Percentiles rank a stretch among this genome's conserved stretches.
Conservation (phyloP, 1,140 invertebrate genomes). For the Bombus fervidus region DNA sequence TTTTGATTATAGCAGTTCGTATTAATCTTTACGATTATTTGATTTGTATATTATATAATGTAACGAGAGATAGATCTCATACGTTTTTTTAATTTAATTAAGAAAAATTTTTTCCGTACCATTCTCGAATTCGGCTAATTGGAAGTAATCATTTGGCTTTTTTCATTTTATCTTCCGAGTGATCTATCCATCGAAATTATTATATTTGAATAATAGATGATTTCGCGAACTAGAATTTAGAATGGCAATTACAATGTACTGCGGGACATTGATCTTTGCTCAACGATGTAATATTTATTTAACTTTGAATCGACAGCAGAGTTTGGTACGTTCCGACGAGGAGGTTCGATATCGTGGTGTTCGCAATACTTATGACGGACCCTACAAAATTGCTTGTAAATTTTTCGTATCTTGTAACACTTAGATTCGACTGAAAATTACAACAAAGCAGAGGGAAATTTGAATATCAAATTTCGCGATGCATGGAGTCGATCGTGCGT, state of each 20-base stretch:
- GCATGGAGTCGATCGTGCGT: slow-evolving; percentile 42
- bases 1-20: background rate
- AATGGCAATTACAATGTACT: too few species aligned
- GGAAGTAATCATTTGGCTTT: accelerated
- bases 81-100: too few species aligned
- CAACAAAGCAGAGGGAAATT: background rate
- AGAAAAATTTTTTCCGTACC: too few species aligned
- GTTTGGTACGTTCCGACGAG: background rate
- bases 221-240: accelerated
- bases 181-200: too few species aligned
- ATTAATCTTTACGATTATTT: background rate
- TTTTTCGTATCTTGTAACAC: background rate
- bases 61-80: too few species aligned
- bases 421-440: background rate
- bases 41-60: accelerated
- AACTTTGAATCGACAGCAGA: background rate
- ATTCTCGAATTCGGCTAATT: accelerated
- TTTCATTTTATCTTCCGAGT: too few species aligned
- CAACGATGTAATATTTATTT: slow-evolving; percentile 49
- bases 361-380: background rate
- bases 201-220: accelerated
- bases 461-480: slow-evolving; percentile 26
- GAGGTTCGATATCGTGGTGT: background rate
- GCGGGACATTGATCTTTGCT: slow-evolving; percentile 26
- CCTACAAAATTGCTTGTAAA: background rate